These are phyloP conservation scores for Sparidentex hasta DNA, from an alignment of 2,797 vertebrate species.

Conservation along the genomic window DNA sequence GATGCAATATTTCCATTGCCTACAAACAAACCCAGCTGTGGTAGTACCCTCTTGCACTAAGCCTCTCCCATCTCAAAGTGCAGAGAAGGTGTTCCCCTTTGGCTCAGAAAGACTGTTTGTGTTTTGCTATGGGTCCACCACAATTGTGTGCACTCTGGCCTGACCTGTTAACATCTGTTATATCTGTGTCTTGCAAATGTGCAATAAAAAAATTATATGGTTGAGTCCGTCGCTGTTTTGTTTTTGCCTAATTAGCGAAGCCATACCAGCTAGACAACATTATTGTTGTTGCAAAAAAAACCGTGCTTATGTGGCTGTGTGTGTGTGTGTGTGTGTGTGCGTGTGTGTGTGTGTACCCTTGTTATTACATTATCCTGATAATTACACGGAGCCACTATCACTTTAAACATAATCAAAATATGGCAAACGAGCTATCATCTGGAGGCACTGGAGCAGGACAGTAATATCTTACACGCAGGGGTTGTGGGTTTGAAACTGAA, in stretches of 20 bases:
- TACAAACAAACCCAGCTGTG: slow-evolving; percentile 33
- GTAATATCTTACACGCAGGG: neutral
- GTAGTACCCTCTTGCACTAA: slow-evolving; percentile 33
- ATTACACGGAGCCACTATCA: neutral
- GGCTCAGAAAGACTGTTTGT: neutral
- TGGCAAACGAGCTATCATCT: neutral
- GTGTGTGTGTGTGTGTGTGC: too few relatives aligned
- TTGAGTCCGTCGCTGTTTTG: neutral
- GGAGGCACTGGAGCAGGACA: neutral
- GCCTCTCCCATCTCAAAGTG: neutral
- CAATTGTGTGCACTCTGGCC: neutral
- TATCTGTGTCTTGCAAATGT: neutral
- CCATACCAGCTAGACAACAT: too few relatives aligned
- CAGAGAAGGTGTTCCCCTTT: slow-evolving; percentile 17
- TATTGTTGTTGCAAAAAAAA: neutral
- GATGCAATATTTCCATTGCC: slow-evolving; percentile 50
- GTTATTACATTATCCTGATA: neutral
- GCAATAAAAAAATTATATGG: neutral
- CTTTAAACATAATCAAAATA: neutral
- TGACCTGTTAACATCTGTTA: neutral
- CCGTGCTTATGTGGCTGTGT: neutral
- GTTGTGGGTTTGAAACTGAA: slow-evolving; percentile 11
- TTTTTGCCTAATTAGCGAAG: neutral
- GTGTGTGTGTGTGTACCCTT: neutral
- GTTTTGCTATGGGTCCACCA: neutral